Percentiles rank a stretch among this genome's conserved stretches.
These are phyloP conservation scores for Gouania willdenowi DNA, from an alignment of 2,797 vertebrate genomes.

Conservation along the genomic window DNA sequence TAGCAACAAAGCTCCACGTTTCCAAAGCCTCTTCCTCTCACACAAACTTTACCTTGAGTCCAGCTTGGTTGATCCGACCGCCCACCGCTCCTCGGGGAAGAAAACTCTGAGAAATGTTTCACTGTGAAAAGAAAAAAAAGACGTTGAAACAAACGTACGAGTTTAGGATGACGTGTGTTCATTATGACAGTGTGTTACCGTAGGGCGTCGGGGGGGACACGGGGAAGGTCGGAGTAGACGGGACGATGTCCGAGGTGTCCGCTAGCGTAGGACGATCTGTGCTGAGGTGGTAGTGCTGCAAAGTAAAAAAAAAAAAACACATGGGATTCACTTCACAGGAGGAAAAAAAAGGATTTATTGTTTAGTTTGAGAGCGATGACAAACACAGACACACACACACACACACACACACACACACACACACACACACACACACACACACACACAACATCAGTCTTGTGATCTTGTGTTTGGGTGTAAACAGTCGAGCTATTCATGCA, in stretches of 20 bases:
- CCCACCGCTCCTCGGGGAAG: constrained; percentile 44
- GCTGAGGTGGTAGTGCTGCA: constrained; percentile 36
- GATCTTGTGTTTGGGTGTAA: constrained; percentile 65
- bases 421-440: constrained; percentile 22
- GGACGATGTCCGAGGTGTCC: constrained; percentile 50
- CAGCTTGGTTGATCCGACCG: constrained; percentile 54
- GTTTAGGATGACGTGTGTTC: background rate
- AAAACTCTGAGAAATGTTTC: constrained; percentile 60
- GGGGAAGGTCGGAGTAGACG: constrained; percentile 77
- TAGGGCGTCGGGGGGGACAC: constrained; percentile 82
- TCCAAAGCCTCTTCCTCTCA: constrained; percentile 4
- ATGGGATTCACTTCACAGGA: too few relatives aligned
- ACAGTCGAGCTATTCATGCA: constrained; percentile 53
- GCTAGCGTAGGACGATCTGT: constrained; percentile 53
- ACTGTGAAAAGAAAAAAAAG: constrained; percentile 56
- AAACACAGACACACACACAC: constrained; percentile 10
- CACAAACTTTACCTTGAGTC: constrained; percentile 64
- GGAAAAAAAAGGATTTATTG: background rate
- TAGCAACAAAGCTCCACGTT: constrained; percentile 15
- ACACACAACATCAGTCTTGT: constrained; percentile 60
- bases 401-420: too few relatives aligned
- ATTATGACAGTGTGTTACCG: constrained; percentile 41
- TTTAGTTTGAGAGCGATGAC: background rate
- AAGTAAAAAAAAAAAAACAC: constrained; percentile 48
- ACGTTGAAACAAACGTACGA: constrained; percentile 18